Conservation (phyloP, 92 coral and sea anemone genomes). For the Muricea muricata region DNA sequence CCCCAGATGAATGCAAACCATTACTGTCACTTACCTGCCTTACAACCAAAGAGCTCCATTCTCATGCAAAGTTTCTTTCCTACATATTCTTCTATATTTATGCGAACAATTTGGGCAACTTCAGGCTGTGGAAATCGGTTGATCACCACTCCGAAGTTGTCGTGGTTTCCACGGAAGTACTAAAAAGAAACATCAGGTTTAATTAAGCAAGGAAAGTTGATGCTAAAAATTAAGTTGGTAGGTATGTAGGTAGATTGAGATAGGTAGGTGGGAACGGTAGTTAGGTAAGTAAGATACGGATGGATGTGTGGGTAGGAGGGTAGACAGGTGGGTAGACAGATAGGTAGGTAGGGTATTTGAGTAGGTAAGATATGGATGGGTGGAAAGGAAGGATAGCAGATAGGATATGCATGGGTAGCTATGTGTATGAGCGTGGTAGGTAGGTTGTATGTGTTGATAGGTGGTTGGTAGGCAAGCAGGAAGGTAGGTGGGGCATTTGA, state of each 20-base stretch:
- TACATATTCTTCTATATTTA: background rate
- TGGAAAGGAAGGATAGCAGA: background rate
- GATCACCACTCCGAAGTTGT: conserved; percentile 42
- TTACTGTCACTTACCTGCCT: background rate
- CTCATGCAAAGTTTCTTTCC: background rate
- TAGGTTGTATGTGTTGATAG: too few species aligned
- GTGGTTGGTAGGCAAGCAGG: background rate
- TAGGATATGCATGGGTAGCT: too few species aligned
- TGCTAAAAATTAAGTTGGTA: background rate
- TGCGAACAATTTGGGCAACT: background rate
- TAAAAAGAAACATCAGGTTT: background rate
- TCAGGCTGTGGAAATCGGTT: conserved; percentile 10
- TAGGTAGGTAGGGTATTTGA: background rate
- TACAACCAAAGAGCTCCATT: conserved; percentile 20
- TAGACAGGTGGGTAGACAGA: background rate
- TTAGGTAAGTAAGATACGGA: too few species aligned
- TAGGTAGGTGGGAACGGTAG: background rate
- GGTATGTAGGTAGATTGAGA: background rate
- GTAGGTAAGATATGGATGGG: background rate
- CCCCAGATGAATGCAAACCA: too few species aligned
- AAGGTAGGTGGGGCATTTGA: too few species aligned
- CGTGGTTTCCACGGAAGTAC: conserved; percentile 78
- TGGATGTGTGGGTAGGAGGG: background rate
- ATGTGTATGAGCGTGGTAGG: too few species aligned
- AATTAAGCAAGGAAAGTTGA: background rate